A percentile compares a stretch with the other conserved stretches of the same genome.
Evolutionary conservation across 2,888 invertebrate genomes (phyloP).

Genomic region (Apamea sordens): DNA sequence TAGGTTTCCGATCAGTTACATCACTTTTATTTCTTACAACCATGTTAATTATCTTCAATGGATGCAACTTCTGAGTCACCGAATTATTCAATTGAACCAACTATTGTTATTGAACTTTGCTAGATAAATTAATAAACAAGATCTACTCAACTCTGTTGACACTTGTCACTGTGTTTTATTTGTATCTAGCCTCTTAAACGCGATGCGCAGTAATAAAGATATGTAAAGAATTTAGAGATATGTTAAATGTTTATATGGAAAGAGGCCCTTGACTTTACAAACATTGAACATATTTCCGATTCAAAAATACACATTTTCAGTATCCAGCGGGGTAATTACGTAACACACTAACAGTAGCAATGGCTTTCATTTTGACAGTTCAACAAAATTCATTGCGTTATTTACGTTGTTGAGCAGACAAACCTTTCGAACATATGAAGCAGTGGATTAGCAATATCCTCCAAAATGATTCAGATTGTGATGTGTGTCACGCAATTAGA

Average conservation of each 20-base stretch:
- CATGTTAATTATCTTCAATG: constrained; percentile 24
- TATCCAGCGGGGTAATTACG: background rate
- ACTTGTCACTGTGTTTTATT: constrained; percentile 9
- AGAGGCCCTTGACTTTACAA: background rate
- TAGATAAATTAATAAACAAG: constrained; percentile 34
- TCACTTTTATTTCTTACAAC: constrained; percentile 34
- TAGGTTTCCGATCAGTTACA: constrained; percentile 16
- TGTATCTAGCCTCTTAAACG: background rate
- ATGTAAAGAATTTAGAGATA: no score
- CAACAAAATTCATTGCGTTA: no score
- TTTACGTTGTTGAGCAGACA: no score
- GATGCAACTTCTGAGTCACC: constrained; percentile 31
- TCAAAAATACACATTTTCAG: background rate
- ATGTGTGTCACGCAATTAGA: no score
- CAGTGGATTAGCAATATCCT: no score
- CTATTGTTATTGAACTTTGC: constrained; percentile 16
- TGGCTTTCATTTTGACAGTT: no score
- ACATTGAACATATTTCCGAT: background rate
- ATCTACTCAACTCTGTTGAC: constrained; percentile 15
- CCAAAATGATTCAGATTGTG: no score
- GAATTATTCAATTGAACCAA: constrained; percentile 50
- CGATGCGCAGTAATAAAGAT: background rate
- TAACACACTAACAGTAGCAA: no score
- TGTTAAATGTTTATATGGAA: no score
- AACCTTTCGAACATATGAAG: no score